Evolutionary conservation across 2,888 invertebrate species (phyloP), one percentile per base, ranked within the genome.

Genomic region (Idaea dimidiata): DNA sequence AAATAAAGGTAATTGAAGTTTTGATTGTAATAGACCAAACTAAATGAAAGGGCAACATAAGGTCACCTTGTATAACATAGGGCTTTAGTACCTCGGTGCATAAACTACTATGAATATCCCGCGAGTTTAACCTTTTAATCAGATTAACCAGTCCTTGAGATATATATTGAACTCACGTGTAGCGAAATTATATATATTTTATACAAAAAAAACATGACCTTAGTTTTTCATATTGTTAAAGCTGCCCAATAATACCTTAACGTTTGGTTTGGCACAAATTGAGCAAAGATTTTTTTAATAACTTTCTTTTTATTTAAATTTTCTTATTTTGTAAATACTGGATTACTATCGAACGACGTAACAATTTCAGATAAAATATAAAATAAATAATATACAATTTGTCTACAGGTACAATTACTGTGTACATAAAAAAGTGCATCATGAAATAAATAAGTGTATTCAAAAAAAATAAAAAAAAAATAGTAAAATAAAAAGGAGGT

Each of bases 231-330:
- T 43, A 5, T 24, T 5, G 54, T 59, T 57, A 57, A 31, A 61
- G 66, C 66, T 66, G 66, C 66, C 63, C 54, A 33, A 58, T 18
- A 43, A 43, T 59, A 56, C 43, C 43, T 0, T 1, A 43, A 10
- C 17, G 1, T 16, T 62, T 59, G 62, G 60, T 66, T 74, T 74
- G 72, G 72, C 74, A 74, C 72, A 61, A 59, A 63, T 70, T 72
- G 74, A 74, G 74, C 74, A 71, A 66, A 63, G 59, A 56, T 59
- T 65, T 16, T 53, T 58, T 31, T 57, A 66, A 62, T 64, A 65
- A 66, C 61, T 60, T 59, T 43, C 14, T 14, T 43, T 43, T 43
- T 1, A 33, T 33, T 33, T 6, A 33, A 43, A 43, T 43, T 43
- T 43, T 43, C 43, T 43, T 43, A 43, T 43, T 43, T 43, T 14